Evolutionary conservation across 2,888 invertebrate genomes (phyloP).

Genomic region (Cenopis cana): DNA sequence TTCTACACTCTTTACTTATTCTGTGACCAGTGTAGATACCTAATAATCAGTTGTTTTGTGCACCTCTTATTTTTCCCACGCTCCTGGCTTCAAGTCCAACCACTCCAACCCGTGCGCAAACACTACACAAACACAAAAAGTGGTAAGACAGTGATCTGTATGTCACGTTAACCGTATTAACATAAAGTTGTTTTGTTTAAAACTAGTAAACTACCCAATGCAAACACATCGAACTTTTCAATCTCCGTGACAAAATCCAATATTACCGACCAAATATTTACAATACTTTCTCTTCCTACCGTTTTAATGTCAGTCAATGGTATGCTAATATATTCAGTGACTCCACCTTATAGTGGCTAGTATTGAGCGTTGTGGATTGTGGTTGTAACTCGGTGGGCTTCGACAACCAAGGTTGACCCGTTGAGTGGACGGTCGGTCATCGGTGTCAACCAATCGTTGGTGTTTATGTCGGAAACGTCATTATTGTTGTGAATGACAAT

Average conservation of each 20-base stretch:
- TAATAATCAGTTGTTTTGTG: slow-evolving; percentile 1
- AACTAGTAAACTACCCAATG: slow-evolving; percentile 36
- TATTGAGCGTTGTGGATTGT: slow-evolving; percentile 16
- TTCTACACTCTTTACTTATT: slow-evolving; percentile 4
- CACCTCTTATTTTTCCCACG: slow-evolving; percentile 16
- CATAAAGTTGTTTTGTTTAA: slow-evolving; percentile 39
- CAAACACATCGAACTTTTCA: slow-evolving; percentile 43
- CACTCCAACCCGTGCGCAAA: slow-evolving; percentile 6
- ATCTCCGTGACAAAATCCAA: slow-evolving; percentile 43
- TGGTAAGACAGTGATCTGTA: slow-evolving; percentile 26
- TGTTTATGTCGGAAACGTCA: slow-evolving; percentile 37
- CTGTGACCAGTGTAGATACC: neutral
- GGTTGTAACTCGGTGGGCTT: slow-evolving; percentile 1
- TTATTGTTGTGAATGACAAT: slow-evolving; percentile 43
- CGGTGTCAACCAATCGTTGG: slow-evolving; percentile 45
- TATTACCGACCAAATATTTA: slow-evolving; percentile 43
- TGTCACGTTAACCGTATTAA: slow-evolving; percentile 29
- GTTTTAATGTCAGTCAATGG: slow-evolving; percentile 48
- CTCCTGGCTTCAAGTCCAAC: slow-evolving; percentile 8
- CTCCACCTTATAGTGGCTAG: slow-evolving; percentile 41
- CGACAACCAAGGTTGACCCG: slow-evolving; percentile 28
- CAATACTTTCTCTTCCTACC: slow-evolving; percentile 48
- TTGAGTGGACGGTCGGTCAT: slow-evolving; percentile 38
- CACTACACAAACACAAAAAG: slow-evolving; percentile 12
- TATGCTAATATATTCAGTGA: slow-evolving; percentile 48